These are phyloP conservation scores for Cerceris ruficornis DNA, from an alignment of 2,888 invertebrate species.

Conservation along the genomic window DNA sequence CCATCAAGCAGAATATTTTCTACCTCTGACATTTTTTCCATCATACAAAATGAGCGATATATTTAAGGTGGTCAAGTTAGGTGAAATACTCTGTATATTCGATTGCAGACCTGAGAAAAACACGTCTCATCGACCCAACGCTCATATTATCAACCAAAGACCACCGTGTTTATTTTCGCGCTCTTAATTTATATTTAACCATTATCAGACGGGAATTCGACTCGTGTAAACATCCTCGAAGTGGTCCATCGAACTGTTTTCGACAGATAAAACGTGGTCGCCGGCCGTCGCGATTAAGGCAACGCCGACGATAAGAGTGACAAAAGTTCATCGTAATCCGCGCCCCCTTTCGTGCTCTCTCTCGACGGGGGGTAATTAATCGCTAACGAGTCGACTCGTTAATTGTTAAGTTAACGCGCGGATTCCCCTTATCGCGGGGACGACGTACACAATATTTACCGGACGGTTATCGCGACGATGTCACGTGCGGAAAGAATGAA, in stretches of 20 bases:
- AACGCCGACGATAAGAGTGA: conserved; percentile 14
- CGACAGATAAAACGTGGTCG: conserved; percentile 32
- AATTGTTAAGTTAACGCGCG: conserved; percentile 50
- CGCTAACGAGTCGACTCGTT: conserved; percentile 26
- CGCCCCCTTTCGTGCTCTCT: conserved; percentile 27
- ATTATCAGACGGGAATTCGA: conserved; percentile 31
- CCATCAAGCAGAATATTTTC: too few species aligned
- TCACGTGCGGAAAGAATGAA: conserved; percentile 13
- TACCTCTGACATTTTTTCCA: too few species aligned
- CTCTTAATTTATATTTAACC: conserved; percentile 39
- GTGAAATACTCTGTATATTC: too few species aligned
- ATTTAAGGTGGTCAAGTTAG: too few species aligned
- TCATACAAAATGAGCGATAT: too few species aligned
- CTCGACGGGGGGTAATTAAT: conserved; percentile 50
- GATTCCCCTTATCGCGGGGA: conserved; percentile 28
- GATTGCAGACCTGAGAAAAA: too few species aligned
- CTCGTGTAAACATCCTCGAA: conserved; percentile 31
- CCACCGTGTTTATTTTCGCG: too few species aligned
- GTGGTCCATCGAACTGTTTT: conserved; percentile 29
- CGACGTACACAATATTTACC: conserved; percentile 3
- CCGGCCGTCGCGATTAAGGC: conserved; percentile 31
- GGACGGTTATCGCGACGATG: conserved; percentile 19
- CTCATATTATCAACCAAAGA: too few species aligned
- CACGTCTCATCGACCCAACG: too few species aligned
- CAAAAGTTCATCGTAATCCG: conserved; percentile 42